Evolutionary conservation across 2,113 vertebrate genomes (phyloP), one percentile per base, ranked within the genome.

Genomic region (Vidua chalybeata): DNA sequence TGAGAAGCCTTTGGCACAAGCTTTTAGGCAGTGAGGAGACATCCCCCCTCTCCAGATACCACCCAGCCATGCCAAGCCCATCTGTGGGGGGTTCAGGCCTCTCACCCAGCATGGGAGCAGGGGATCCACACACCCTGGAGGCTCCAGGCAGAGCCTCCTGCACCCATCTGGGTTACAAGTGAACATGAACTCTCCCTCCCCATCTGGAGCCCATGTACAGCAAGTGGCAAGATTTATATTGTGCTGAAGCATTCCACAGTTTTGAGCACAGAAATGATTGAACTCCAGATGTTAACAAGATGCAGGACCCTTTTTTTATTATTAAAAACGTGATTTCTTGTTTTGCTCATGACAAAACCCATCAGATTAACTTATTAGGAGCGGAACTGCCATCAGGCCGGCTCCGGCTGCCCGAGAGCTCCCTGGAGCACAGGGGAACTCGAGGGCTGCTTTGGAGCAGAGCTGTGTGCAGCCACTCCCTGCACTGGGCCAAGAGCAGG

Each of bases 201-300:
- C 98, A 98, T 98, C 98, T 98, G 98, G 98, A 98, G 97, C 81
- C 74, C 97, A 98, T 98, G 98, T 97, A 97, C 89, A 69, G 97
- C 90, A 96, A 98, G 97, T 97, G 97, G 97, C 96, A 97, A 98
- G 98, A 98, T 98, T 98, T 98, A 98, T 98, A 96, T 97, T 94
- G 97, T 98, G 98, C 97, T 98, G 98, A 98, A 97, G 98, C 97
- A 98, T 98, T 98, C 97, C 95, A 97, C 97, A 95, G 97, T 98
- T 98, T 98, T 98, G 97, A 98, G 97, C 96, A 97, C 97, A 98
- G 97, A 98, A 98, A 97, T 98, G 97, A 98, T 98, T 98, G 97
- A 98, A 97, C 97, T 98, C 98, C 98, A 98, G 98, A 98, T 98
- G 98, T 98, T 98, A 98, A 98, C 98, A 98, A 98, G 97, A 98